Evolutionary conservation across 2,797 vertebrate species (phyloP).

Genomic region (Threskiornis aethiopicus): DNA sequence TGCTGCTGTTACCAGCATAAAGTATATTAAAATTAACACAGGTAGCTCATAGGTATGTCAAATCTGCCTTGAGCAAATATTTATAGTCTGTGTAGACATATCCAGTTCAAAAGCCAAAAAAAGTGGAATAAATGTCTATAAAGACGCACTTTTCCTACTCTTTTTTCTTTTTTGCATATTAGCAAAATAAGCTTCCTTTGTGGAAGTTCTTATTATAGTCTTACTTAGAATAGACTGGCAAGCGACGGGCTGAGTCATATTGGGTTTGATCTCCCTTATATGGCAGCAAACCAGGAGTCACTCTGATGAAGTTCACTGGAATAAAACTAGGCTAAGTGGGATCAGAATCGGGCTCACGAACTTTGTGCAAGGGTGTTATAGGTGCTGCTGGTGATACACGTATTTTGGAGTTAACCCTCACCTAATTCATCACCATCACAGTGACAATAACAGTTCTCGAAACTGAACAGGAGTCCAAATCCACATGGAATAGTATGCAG

Average conservation of each 20-base stretch:
- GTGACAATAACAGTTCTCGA: neutral
- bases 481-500: rapidly evolving
- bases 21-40: constrained; percentile 3
- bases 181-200: constrained; percentile 50
- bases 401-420: neutral
- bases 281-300: constrained; percentile 36
- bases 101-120: constrained; percentile 30
- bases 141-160: neutral
- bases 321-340: neutral
- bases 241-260: constrained; percentile 23
- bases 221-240: constrained; percentile 56
- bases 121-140: constrained; percentile 30
- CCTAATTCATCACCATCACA: neutral
- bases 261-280: constrained; percentile 12
- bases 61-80: constrained; percentile 16
- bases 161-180: constrained; percentile 19
- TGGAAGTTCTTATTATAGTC: constrained; percentile 59
- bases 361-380: neutral
- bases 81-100: constrained; percentile 47
- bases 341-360: neutral
- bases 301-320: neutral
- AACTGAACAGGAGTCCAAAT: neutral
- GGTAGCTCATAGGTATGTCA: neutral
- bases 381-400: neutral
- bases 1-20: neutral